A percentile compares a stretch with the other conserved stretches of the same genome.
Evolutionary conservation across 2,888 invertebrate genomes (phyloP).

Genomic region (Cheilosia grossa): DNA sequence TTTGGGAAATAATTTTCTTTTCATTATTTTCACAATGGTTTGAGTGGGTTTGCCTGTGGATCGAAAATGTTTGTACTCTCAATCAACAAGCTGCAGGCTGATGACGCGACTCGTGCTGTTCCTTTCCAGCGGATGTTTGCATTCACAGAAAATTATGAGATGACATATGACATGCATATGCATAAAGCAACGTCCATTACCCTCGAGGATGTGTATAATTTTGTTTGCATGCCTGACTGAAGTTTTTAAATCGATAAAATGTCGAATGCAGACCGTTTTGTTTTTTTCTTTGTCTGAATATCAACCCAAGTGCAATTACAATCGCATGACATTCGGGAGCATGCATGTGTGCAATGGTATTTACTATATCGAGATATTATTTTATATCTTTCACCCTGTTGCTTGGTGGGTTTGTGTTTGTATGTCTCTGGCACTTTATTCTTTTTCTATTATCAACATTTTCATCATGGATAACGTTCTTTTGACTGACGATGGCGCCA

Average conservation of each 20-base stretch:
- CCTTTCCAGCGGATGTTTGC: too few relatives aligned
- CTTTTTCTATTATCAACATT: constrained; percentile 13
- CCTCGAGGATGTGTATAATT: constrained; percentile 6
- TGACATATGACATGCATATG: background rate
- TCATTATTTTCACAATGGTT: constrained; percentile 22
- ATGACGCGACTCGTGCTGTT: background rate
- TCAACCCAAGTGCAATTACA: constrained; percentile 48
- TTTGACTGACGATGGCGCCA: constrained; percentile 16
- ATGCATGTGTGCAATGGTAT: background rate
- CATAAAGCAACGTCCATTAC: background rate
- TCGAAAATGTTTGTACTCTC: background rate
- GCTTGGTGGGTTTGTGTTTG: background rate
- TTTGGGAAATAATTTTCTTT: constrained; percentile 35
- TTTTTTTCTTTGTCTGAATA: background rate
- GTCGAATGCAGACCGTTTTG: constrained; percentile 19
- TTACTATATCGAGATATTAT: background rate
- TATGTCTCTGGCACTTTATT: background rate
- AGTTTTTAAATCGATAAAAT: constrained; percentile 33
- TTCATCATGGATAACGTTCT: constrained; percentile 19
- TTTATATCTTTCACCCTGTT: constrained; percentile 31
- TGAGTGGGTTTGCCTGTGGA: background rate
- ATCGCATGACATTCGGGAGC: background rate
- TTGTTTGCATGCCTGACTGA: constrained; percentile 32
- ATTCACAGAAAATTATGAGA: background rate
- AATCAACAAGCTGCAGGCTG: constrained; percentile 14